Evolutionary conservation across 2,888 invertebrate species (phyloP).

Genomic region (Cremastobaeus sp.): DNA sequence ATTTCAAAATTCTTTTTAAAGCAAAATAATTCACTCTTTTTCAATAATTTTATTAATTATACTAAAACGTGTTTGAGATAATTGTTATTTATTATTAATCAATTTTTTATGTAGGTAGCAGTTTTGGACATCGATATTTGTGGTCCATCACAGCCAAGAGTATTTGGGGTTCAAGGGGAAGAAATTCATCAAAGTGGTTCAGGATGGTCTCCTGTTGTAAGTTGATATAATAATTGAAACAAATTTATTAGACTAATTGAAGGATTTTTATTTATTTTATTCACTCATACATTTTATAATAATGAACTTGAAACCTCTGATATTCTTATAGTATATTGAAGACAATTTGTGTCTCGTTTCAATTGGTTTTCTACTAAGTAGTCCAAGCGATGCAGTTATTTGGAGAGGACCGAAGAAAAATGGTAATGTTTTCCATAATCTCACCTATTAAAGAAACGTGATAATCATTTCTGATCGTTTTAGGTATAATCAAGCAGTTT

Average conservation of each 20-base stretch:
- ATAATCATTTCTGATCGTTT: background rate
- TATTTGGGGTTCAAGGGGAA: constrained; percentile 94
- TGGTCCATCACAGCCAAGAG: constrained; percentile 97
- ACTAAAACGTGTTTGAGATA: no score
- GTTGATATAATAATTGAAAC: constrained; percentile 67
- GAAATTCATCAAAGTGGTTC: constrained; percentile 97
- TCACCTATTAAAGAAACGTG: no score
- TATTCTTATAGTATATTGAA: constrained; percentile 85
- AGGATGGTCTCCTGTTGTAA: constrained; percentile 97
- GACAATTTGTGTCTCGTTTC: constrained; percentile 99
- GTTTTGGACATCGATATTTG: constrained; percentile 98
- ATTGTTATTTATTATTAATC: no score
- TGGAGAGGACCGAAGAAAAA: constrained; percentile 99
- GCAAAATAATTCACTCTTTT: no score
- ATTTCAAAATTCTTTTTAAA: no score
- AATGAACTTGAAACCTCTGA: background rate
- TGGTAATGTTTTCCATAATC: constrained; percentile 79
- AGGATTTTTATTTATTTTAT: no score
- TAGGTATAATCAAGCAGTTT: constrained; percentile 96
- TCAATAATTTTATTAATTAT: constrained; percentile 3
- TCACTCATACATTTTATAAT: background rate
- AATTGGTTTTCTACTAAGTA: constrained; percentile 92
- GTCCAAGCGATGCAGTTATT: constrained; percentile 96
- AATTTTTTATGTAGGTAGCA: constrained; percentile 85
- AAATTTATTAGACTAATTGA: no score